A percentile compares a stretch with the other conserved stretches of the same genome.
phyloP scores from a whole-genome alignment of 2,797 vertebrate species.

The Gallirallus australis region DNA sequence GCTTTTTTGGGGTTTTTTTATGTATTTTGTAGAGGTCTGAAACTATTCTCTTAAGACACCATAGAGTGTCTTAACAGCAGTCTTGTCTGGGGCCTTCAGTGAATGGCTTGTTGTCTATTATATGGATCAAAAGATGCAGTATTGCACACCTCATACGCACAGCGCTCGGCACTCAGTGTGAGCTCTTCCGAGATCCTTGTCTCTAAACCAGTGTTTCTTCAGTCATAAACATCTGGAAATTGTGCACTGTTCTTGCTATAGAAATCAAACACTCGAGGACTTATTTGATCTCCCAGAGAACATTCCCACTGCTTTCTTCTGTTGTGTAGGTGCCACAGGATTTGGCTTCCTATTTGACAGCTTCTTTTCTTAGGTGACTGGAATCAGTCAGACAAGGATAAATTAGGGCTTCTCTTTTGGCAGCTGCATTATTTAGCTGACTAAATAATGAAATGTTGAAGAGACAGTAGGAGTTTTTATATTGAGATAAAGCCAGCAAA shows the following conservation, averaged over 20 bases:
- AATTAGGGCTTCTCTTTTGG: not conserved
- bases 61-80: not conserved
- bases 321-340: conserved; percentile 20
- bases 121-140: conserved; percentile 8
- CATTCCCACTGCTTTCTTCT: conserved; percentile 27
- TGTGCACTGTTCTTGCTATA: not conserved
- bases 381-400: conserved; percentile 14
- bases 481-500: not conserved
- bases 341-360: conserved; percentile 24
- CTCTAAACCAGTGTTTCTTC: conserved; percentile 39
- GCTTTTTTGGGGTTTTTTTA: not conserved
- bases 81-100: not conserved
- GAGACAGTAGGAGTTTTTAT: not conserved
- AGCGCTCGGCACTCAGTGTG: not conserved
- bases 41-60: not conserved
- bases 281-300: conserved; percentile 55
- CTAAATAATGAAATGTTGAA: not conserved
- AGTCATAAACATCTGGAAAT: conserved; percentile 51
- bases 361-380: conserved; percentile 7
- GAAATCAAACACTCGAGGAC: conserved; percentile 43
- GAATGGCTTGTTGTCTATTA: conserved; percentile 16
- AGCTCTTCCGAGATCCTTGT: conserved; percentile 44
- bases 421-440: not conserved
- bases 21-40: not conserved
- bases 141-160: not conserved